phyloP scores from a whole-genome alignment of 1,140 invertebrate species.

The Amphibalanus amphitrite region DNA sequence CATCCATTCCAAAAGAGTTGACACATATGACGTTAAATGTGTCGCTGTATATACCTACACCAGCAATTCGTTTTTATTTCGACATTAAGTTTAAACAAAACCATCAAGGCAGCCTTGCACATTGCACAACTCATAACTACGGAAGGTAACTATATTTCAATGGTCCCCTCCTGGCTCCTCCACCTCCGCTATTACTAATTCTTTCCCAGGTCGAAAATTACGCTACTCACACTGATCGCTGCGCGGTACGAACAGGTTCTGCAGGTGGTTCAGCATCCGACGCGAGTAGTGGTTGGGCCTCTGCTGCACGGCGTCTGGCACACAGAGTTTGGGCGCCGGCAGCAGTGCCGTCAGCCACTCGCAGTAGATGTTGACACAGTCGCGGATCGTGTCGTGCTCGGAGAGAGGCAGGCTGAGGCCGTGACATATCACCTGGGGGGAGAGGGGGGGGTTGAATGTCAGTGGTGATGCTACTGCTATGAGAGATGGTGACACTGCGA shows the following conservation, averaged over 20 bases:
- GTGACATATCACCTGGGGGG: conserved; percentile 62
- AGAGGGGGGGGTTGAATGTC: neutral
- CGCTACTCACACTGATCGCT: conserved; percentile 71
- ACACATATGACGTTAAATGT: too few species aligned
- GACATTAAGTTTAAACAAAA: too few species aligned
- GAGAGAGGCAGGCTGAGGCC: conserved; percentile 72
- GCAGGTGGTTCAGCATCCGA: conserved; percentile 80
- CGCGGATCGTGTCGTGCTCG: conserved; percentile 84
- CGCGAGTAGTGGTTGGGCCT: conserved; percentile 81
- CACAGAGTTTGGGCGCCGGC: conserved; percentile 55
- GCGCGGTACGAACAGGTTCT: conserved; percentile 89
- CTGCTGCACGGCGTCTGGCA: conserved; percentile 67
- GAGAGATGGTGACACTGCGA: neutral
- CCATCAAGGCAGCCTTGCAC: too few species aligned
- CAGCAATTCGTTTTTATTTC: too few species aligned
- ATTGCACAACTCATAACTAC: too few species aligned
- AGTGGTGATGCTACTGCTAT: neutral
- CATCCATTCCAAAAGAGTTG: too few species aligned
- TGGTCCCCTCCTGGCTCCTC: too few species aligned
- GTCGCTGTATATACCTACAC: too few species aligned
- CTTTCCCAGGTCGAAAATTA: too few species aligned
- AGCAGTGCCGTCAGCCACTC: conserved; percentile 84
- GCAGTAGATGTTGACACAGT: conserved; percentile 92
- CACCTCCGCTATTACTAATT: too few species aligned
- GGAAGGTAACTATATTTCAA: too few species aligned